These are phyloP conservation scores for Anguilla obscura DNA, from an alignment of 2,797 vertebrate species.

Conservation along the genomic window DNA sequence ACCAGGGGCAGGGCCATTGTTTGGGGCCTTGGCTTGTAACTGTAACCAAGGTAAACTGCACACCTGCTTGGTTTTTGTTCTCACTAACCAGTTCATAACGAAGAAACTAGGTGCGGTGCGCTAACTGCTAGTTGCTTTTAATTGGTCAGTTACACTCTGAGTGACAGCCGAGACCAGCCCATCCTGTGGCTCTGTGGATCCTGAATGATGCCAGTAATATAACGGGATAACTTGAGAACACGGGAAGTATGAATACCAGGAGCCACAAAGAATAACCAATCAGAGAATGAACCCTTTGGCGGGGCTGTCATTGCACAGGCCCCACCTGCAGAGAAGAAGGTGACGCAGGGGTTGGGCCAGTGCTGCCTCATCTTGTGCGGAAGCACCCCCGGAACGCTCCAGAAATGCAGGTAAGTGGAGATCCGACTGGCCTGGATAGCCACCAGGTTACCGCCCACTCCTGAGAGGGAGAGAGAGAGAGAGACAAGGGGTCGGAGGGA, in stretches of 20 bases:
- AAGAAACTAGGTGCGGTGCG: too few relatives aligned
- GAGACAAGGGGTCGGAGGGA: conserved; percentile 22
- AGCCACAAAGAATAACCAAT: neutral
- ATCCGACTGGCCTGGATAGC: conserved; percentile 95
- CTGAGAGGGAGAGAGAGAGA: conserved; percentile 59
- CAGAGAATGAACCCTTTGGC: neutral
- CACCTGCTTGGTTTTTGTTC: too few relatives aligned
- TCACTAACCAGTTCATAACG: too few relatives aligned
- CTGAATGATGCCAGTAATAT: neutral
- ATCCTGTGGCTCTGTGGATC: neutral
- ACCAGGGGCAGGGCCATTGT: neutral
- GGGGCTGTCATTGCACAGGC: neutral
- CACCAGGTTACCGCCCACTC: conserved; percentile 93
- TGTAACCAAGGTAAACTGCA: neutral
- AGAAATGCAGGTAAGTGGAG: conserved; percentile 92
- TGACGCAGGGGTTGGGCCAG: conserved; percentile 86
- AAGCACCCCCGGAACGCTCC: conserved; percentile 87
- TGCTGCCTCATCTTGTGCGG: conserved; percentile 88
- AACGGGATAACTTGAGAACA: neutral
- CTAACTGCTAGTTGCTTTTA: too few relatives aligned
- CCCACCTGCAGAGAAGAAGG: conserved; percentile 88
- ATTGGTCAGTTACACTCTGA: neutral
- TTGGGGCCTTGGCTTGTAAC: neutral
- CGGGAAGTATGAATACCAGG: neutral
- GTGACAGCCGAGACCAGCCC: neutral